Conservation (phyloP, 2,797 vertebrate genomes). For the Distichodus sexfasciatus region DNA sequence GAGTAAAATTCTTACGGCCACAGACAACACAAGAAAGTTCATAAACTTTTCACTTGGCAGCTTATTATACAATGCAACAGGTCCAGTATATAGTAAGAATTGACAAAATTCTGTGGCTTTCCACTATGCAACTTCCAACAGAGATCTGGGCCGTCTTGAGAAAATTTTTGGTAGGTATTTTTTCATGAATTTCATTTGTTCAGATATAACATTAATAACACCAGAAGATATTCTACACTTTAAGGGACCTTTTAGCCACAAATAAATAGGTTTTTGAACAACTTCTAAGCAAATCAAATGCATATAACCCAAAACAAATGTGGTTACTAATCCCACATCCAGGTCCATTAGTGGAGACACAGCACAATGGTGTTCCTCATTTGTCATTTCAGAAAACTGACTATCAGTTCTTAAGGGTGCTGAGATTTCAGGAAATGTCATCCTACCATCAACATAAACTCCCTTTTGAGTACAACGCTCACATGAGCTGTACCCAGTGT, state of each 20-base stretch:
- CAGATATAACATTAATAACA: constrained; percentile 20
- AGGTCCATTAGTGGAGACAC: too few relatives aligned
- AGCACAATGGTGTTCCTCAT: too few relatives aligned
- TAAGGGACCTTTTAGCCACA: constrained; percentile 19
- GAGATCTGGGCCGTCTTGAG: constrained; percentile 31
- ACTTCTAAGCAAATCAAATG: too few relatives aligned
- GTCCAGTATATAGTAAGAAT: constrained; percentile 39
- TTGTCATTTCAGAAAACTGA: too few relatives aligned
- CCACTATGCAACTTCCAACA: constrained; percentile 31
- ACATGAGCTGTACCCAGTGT: too few relatives aligned
- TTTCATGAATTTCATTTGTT: constrained; percentile 17
- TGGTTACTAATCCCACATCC: too few relatives aligned
- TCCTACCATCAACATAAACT: too few relatives aligned
- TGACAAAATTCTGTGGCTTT: constrained; percentile 39
- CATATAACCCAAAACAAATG: too few relatives aligned
- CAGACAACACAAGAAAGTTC: constrained; percentile 23
- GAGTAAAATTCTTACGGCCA: constrained; percentile 37
- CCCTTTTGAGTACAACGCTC: too few relatives aligned
- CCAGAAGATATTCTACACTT: constrained; percentile 15
- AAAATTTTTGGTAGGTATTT: constrained; percentile 23
- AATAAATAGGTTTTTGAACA: neutral
- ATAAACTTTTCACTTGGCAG: constrained; percentile 9
- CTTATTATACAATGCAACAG: constrained; percentile 25
- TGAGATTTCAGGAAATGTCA: too few relatives aligned
- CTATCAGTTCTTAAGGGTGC: too few relatives aligned